Base-by-base conservation (phyloP, 2,797 vertebrate species). In the Megalops cyprinoides region DNA sequence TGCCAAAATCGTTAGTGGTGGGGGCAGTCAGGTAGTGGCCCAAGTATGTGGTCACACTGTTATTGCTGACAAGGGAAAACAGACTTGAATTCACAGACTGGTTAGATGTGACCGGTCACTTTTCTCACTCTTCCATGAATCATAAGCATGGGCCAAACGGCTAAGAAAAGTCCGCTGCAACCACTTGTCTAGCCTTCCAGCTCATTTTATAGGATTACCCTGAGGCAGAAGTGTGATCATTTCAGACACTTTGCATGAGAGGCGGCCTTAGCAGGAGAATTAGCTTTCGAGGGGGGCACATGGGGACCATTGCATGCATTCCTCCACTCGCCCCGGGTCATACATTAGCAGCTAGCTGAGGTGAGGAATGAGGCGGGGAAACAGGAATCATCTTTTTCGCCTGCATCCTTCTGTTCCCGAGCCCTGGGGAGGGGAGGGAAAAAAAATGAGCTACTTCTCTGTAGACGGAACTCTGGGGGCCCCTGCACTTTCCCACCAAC, bases 311-410 rank as follows among this genome's bases (percentile, higher is more conserved):
- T 85, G 74, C 48, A 78, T 20, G 8, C 65, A 69, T 69, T 69
- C 65, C 23, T 42, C 65, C 65, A 25, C 65, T 37, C 51, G 12
- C 1, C 14, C 6, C 23, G 65, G 65, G 65, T 39, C 0, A 67
- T 14, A 37, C 18, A 31, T 14, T 67, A 31, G 14, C 62, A 37
- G 28, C 69, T 69, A 53, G 18, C 1, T 20, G 65, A 87, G 78
- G 82, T 77, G 87, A 83, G 82, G 42, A 87, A 84, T 83, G 86
- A 82, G 67, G 74, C 20, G 9, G 74, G 37, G 65, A 73, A n/a
- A 77, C 62, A 79, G 82, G 81, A 75, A 80, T 84, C 69, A 90
- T 90, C 85, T 81, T 81, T 86, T 87, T 81, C n/a, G n/a, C 87
- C 81, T 85, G 85, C 84, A 71, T 85, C 74, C 49, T 81, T 34